Conservation (phyloP, 2,888 invertebrate genomes). For the Athalia rosae region DNA sequence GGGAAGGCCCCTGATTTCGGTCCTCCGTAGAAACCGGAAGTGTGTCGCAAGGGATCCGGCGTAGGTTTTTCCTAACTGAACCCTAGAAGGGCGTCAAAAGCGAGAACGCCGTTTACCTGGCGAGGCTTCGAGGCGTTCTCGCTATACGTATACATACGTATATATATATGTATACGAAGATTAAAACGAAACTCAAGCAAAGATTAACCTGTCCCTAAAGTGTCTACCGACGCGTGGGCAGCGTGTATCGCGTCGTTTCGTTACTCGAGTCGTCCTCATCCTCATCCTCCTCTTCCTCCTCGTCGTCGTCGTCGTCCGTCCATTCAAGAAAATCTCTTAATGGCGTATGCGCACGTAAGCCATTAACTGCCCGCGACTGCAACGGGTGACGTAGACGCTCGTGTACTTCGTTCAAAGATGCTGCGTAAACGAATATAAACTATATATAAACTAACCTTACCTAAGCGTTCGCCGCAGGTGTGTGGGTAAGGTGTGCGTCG, state of each 20-base stretch:
- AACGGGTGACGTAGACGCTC: neutral
- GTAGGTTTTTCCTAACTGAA: conserved; percentile 20
- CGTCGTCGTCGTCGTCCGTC: conserved; percentile 24
- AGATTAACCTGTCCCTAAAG: conserved; percentile 46
- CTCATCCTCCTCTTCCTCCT: no score
- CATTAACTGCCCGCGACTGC: conserved; percentile 14
- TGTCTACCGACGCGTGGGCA: conserved; percentile 43
- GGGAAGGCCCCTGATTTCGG: conserved; percentile 32
- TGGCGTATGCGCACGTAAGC: conserved; percentile 39
- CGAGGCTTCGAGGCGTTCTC: conserved; percentile 15
- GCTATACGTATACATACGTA: no score
- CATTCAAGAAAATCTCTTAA: conserved; percentile 43
- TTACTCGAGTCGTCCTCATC: no score
- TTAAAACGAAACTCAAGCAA: conserved; percentile 41
- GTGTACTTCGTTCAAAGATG: neutral
- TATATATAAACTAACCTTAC: neutral
- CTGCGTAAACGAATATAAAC: conserved; percentile 10
- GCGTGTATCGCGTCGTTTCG: conserved; percentile 6
- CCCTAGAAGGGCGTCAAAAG: conserved; percentile 24
- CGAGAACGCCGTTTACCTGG: neutral
- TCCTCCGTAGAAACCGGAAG: conserved; percentile 33
- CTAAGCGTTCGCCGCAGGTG: no score
- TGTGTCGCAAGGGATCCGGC: conserved; percentile 44
- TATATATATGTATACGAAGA: conserved; percentile 7
- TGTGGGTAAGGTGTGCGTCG: no score